phyloP scores from a whole-genome alignment of 2,113 vertebrate genomes.

The Vireo altiloquus region DNA sequence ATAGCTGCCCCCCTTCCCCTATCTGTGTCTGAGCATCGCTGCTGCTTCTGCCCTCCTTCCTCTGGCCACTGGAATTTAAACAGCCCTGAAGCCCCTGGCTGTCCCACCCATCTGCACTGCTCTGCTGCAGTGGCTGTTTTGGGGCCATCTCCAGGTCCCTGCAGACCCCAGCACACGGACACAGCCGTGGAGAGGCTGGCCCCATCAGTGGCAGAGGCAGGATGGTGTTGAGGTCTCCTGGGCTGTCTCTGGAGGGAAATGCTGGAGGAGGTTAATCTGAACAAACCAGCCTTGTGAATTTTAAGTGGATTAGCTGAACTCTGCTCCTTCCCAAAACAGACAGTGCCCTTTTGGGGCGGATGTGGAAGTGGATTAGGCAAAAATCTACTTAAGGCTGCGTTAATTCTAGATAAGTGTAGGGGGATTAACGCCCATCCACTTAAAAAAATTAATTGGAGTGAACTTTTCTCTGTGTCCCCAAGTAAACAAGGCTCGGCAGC shows the following conservation, averaged over 20 bases:
- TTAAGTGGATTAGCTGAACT: constrained; percentile 44
- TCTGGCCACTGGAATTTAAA: neutral
- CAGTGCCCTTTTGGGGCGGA: neutral
- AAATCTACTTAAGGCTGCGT: neutral
- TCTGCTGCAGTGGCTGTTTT: neutral
- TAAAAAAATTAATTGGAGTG: constrained; percentile 21
- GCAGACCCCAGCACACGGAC: neutral
- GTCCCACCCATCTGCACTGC: accelerated
- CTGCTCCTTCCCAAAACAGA: neutral
- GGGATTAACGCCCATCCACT: constrained; percentile 11
- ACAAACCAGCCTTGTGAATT: neutral
- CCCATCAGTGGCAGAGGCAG: accelerated
- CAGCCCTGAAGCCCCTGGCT: neutral
- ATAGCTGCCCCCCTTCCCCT: neutral
- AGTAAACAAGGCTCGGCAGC: neutral
- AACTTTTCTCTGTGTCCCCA: neutral
- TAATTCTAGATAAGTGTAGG: constrained; percentile 12
- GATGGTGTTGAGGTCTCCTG: neutral
- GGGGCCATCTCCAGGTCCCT: neutral
- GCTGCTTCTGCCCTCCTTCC: neutral
- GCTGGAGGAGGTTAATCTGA: neutral
- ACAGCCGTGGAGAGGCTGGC: accelerated
- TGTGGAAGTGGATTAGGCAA: constrained; percentile 36
- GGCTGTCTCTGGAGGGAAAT: neutral
- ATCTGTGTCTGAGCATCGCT: accelerated